These are phyloP conservation scores for Australoheros scitulus DNA, from an alignment of 2,113 vertebrate genomes.

Conservation along the genomic window DNA sequence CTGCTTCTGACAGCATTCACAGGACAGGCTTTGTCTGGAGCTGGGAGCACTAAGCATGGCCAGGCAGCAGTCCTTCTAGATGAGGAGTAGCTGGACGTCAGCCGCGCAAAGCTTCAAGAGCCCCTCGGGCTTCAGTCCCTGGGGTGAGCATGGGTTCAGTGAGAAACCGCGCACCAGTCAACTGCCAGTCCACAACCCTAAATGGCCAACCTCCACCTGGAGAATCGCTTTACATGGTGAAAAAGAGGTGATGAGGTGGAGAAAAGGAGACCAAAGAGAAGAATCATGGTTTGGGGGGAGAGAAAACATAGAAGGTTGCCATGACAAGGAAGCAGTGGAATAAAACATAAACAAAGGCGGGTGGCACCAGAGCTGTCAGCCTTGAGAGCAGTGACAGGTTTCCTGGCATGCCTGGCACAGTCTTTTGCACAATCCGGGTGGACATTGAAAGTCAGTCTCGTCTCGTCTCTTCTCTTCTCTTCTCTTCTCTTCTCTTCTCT, in stretches of 20 bases:
- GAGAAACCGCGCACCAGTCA: conserved; percentile 66
- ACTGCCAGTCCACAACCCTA: conserved; percentile 65
- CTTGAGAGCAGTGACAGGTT: conserved; percentile 69
- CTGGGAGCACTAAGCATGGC: conserved; percentile 21
- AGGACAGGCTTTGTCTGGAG: conserved; percentile 56
- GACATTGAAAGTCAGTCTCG: conserved; percentile 30
- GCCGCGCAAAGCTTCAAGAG: conserved; percentile 52
- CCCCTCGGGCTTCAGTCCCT: conserved; percentile 62
- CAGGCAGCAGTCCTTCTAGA: conserved; percentile 44
- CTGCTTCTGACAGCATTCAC: conserved; percentile 63
- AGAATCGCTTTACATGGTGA: conserved; percentile 71
- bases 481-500: neutral
- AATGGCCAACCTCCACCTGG: conserved; percentile 70
- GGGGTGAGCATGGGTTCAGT: conserved; percentile 60
- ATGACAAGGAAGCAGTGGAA: conserved; percentile 70
- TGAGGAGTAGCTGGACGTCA: conserved; percentile 61
- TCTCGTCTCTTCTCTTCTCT: neutral
- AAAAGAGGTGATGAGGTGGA: conserved; percentile 56
- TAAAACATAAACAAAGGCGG: conserved; percentile 75
- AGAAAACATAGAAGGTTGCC: conserved; percentile 71
- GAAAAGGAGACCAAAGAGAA: conserved; percentile 49
- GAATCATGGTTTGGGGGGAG: conserved; percentile 49
- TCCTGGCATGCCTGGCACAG: conserved; percentile 57
- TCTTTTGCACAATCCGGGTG: conserved; percentile 43
- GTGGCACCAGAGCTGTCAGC: conserved; percentile 64